Evolutionary conservation across 2,888 invertebrate species (phyloP), one percentile per base, ranked within the genome.

Genomic region (Polydrusus pterygomalis): DNA sequence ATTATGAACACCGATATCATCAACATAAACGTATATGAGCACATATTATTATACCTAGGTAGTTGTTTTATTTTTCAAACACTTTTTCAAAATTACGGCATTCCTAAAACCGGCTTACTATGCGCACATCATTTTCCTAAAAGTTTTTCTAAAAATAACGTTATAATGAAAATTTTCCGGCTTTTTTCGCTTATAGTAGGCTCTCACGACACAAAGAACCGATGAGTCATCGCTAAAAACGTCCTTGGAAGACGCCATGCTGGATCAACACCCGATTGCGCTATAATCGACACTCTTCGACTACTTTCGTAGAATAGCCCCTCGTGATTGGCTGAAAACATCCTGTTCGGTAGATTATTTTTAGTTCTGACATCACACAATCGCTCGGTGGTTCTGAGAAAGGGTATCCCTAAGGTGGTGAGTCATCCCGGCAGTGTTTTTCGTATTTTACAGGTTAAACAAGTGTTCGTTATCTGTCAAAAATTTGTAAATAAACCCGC

Each of bases 401-500:
- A 87, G 86, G 87, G 86, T 85, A 86, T 86, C 85, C 87, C 87
- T 84, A 79, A 60, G 81, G 81, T 80, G 68, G 85, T 86, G 85
- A 85, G 78, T 86, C 86, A 86, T 86, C 83, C 81, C 75, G 74
- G 77, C 81, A 80, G 80, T 81, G 82, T 83, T 82, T 83, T 84
- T 82, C 80, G 65, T 67, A 30, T 20, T 64, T 64, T 58, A 40
- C 58, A 65, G 54, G 58, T 77, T 54, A 67, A 77, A 74, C 77
- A 77, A 77, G 77, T 77, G 77, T 70, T 69, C 64, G 70, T 79
- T 80, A 74, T 38, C 65, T 67, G 75, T 76, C 63, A 74, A 71
- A 34, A 75, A 10, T 38, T 49, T 54, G 58, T 56, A 72, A 64
- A 76, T 63, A 58, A 68, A 69, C 25, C 25, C 34, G 76, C 20